Conservation (phyloP, 2,888 invertebrate species). For the Himalopsyche japonica region DNA sequence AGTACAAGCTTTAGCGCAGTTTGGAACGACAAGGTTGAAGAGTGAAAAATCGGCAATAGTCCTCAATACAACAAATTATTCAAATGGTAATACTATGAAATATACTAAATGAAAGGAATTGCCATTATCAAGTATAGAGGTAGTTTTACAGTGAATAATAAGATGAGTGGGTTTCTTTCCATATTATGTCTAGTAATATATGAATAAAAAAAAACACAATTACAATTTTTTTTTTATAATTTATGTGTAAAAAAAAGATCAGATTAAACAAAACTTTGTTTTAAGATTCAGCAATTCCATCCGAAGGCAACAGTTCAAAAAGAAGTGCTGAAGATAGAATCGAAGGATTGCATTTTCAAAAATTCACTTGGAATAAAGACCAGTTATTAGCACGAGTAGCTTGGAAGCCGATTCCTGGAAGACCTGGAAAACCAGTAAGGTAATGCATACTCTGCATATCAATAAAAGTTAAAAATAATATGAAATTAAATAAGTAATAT, state of each 20-base stretch:
- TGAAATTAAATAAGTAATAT: too few species aligned
- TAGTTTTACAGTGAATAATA: background rate
- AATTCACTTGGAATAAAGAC: constrained; percentile 46
- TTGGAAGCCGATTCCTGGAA: constrained; percentile 45
- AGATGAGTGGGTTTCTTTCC: background rate
- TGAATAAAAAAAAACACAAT: too few species aligned
- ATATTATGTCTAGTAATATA: background rate
- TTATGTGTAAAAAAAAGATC: too few species aligned
- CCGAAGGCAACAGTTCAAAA: constrained; percentile 35
- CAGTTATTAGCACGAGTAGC: constrained; percentile 47
- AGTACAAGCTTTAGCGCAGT: constrained; percentile 75
- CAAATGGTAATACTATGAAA: constrained; percentile 44
- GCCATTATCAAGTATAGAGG: background rate
- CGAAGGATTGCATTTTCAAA: constrained; percentile 47
- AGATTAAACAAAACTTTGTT: background rate
- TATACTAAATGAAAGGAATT: background rate
- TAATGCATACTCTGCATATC: background rate
- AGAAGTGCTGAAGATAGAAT: constrained; percentile 42
- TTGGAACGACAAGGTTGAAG: constrained; percentile 67
- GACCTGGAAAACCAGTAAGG: constrained; percentile 40
- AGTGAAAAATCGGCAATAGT: constrained; percentile 73
- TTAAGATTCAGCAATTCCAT: constrained; percentile 25
- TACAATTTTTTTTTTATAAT: too few species aligned
- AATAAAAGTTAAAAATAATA: too few species aligned
- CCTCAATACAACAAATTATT: constrained; percentile 68